Conservation (phyloP, 1,140 invertebrate species). For the Calliphora vicina region DNA sequence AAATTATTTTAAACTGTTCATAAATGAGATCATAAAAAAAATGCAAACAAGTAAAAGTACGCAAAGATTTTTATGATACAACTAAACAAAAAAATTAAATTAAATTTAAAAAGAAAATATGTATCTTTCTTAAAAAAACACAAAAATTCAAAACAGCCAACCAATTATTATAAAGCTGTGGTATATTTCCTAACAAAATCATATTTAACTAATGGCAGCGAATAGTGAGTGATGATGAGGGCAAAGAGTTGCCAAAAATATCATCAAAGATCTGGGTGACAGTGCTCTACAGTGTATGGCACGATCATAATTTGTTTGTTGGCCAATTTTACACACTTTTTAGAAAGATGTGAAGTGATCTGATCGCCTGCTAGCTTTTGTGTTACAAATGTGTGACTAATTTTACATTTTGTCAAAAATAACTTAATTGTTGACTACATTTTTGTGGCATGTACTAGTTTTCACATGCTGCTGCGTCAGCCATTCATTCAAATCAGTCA, state of each 20-base stretch:
- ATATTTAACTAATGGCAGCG: too few species aligned
- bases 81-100: neutral
- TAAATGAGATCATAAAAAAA: neutral
- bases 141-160: too few species aligned
- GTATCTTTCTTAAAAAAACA: too few species aligned
- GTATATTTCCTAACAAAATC: too few species aligned
- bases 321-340: neutral
- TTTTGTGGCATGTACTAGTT: neutral
- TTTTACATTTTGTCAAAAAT: neutral
- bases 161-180: too few species aligned
- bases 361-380: neutral
- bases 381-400: neutral
- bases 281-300: neutral
- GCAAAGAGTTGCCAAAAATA: neutral
- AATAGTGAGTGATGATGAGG: neutral
- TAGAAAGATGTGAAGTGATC: too few species aligned
- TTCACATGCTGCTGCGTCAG: neutral
- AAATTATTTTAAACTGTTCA: neutral
- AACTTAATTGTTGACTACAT: too few species aligned
- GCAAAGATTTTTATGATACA: neutral
- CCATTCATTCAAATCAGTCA: neutral
- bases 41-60: too few species aligned
- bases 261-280: neutral
- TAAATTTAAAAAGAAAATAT: neutral
- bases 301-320: neutral